Evolutionary conservation across 2,888 invertebrate genomes (phyloP), one percentile per base, ranked within the genome.

Genomic region (Gandaritis pyraliata): DNA sequence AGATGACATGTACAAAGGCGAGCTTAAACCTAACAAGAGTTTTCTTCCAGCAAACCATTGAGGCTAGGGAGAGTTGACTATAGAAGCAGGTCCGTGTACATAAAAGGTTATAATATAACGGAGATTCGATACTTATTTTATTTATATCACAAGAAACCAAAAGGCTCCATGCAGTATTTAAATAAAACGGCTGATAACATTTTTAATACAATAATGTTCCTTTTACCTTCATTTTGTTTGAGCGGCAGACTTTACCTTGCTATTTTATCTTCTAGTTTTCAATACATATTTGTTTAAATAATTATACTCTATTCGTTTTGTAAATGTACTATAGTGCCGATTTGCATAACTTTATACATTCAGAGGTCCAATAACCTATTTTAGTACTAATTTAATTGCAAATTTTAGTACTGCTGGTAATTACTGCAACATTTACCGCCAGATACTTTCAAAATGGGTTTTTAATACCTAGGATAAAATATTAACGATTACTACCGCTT

Each of bases 401-500:
- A 54, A 50, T 47, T 48, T 41, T 51, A 16, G 43, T 52, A 49
- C 39, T 46, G 39, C 46, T 18, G 33, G 47, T 62, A 62, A 70
- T 67, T 68, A 68, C 63, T 67, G 66, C 62, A 58, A 58, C 61
- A 61, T 68, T 65, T 66, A 69, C 68, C 63, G 68, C 67, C 51
- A 45, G 46, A 54, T 58, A 61, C 45, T 55, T 60, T 57, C 23
- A 53, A 60, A 50, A 55, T 53, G 15, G 61, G 58, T 16, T 58
- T 66, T 69, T 71, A 72, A 72, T 71, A n/a, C n/a, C n/a, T n/a
- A 69, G 64, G 47, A 56, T 73, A 68, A 74, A 72, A 74, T 80
- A 80, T 81, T 79, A 80, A 77, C 72, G 74, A 80, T 54, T 79
- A 77, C 75, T 63, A 67, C 70, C 77, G 77, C 80, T 82, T 83